phyloP scores from a whole-genome alignment of 2,113 vertebrate genomes.

The Pedionomus torquatus region DNA sequence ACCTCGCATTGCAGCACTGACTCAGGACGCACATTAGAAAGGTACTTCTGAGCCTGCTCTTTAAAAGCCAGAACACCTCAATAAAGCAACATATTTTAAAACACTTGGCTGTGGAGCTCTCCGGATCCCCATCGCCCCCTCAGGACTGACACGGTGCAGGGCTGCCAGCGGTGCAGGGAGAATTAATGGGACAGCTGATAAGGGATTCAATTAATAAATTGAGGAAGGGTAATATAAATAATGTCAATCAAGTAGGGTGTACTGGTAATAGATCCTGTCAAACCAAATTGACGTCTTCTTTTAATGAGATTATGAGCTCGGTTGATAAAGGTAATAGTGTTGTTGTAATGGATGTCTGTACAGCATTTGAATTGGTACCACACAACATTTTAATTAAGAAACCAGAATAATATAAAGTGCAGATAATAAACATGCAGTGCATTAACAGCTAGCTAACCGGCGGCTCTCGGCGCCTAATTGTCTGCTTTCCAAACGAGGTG shows the following conservation, averaged over 20 bases:
- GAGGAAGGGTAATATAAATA: not conserved
- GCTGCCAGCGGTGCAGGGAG: not conserved
- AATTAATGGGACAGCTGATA: not conserved
- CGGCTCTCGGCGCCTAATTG: fast-evolving
- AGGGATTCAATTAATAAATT: not conserved
- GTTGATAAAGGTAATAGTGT: not conserved
- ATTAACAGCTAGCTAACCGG: not conserved
- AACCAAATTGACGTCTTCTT: not conserved
- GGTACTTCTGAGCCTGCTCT: not conserved
- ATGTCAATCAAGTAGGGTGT: not conserved
- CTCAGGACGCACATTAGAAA: not conserved
- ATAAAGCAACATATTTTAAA: not conserved
- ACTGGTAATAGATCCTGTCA: not conserved
- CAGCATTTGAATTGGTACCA: not conserved
- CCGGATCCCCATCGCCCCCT: fast-evolving
- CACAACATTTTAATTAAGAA: not conserved
- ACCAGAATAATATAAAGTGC: not conserved
- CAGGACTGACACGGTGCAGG: fast-evolving
- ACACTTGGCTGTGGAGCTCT: fast-evolving
- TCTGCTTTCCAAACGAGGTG: not conserved
- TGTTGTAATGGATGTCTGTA: not conserved
- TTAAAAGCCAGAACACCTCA: not conserved
- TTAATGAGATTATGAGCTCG: constrained; percentile 13
- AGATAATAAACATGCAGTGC: not conserved
- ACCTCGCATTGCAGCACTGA: not conserved